A percentile compares a stretch with the other conserved stretches of the same genome.
These are phyloP conservation scores for Melinopterus prodromus DNA, from an alignment of 2,888 invertebrate species.

Conservation along the genomic window DNA sequence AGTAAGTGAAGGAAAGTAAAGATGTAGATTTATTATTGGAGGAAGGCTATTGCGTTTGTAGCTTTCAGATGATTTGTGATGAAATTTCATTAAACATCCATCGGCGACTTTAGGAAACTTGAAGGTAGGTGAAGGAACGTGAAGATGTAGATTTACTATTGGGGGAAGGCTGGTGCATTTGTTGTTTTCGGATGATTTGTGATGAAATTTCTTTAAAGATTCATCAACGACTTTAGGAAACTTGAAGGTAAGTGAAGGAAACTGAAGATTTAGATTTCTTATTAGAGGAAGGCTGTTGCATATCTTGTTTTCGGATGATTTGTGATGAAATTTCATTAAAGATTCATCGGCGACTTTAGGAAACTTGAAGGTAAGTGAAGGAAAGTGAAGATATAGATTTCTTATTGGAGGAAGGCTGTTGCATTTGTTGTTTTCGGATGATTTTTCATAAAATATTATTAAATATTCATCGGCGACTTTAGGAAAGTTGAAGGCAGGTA, in stretches of 20 bases:
- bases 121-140: background rate
- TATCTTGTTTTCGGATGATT: background rate
- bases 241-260: background rate
- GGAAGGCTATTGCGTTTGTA: background rate
- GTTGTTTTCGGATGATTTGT: background rate
- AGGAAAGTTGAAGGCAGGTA: background rate
- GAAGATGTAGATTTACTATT: background rate
- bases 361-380: background rate
- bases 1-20: too few relatives aligned
- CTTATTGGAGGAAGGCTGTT: background rate
- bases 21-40: background rate
- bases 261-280: background rate
- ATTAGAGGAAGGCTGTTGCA: background rate
- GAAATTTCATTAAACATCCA: background rate
- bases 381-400: background rate
- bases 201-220: background rate
- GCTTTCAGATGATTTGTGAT: background rate
- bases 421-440: background rate
- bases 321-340: background rate
- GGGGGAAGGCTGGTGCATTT: background rate
- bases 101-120: background rate
- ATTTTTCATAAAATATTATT: background rate
- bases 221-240: too few relatives aligned
- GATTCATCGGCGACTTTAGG: background rate
- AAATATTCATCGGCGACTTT: background rate